Base-by-base conservation (phyloP, 2,113 vertebrate species). In the Ameiurus melas region DNA sequence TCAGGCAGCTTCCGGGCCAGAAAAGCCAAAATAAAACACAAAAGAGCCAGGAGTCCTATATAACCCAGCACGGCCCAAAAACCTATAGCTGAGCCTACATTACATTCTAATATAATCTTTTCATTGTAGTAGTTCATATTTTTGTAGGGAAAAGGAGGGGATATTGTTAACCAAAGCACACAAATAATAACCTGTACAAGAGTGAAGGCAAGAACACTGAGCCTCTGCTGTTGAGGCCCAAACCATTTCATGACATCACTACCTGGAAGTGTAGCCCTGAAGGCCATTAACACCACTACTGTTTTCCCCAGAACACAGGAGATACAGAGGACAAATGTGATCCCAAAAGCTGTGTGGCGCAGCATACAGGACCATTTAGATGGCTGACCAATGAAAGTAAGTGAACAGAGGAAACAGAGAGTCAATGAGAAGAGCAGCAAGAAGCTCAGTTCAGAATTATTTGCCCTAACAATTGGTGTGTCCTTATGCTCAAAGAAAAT, bases 1-100 rank as follows among this genome's bases (percentile, higher is more conserved):
- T 92, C 94, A 12, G 94, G 93, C 12, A 94, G 86, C 51, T 92
- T 94, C 0, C 93, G 90, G 0, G 94, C 94, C 36, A 95, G 89
- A 89, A 93, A 95, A 19, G 94, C 94, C 47, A 95, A 60, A 43
- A 93, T 22, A 89, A 95, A 95, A 87, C 94, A 94, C 25, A 95
- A 78, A 77, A 90, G 84, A 19, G 94, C 94, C 51, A 94, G 86
- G 2, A 94, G 77, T 43, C 93, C 92, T 53, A 94, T 95, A 86
- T 95, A 95, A 30, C 92, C 94, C 53, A 95, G 82, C 13, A 94
- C 93, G 17, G 88, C 93, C 93, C 94, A 95, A 64, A 94, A 95
- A 70, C 92, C 94, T 2, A 94, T 33, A 68, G 78, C 90, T 5
- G 94, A 94, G 20, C 94, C 94, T 25, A 94, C 58, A 89, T 83